Evolutionary conservation across 2,888 invertebrate species (phyloP), one percentile per base, ranked within the genome.

Genomic region (Drosophila anomelani): DNA sequence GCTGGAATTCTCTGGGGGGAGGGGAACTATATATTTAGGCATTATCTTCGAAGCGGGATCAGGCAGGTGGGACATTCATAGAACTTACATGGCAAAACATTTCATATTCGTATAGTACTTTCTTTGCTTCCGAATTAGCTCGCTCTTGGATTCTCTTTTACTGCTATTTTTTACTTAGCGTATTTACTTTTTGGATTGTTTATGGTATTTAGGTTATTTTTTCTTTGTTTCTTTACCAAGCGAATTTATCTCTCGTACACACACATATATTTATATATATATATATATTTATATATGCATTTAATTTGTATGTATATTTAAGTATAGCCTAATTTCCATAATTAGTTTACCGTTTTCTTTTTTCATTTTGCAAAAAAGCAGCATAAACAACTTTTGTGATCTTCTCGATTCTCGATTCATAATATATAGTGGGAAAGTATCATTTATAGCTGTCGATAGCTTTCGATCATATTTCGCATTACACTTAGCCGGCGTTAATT

Each of bases 31-130:
- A 53, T 46, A 63, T 62, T 49, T 67, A 38, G 67, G 54, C 69
- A 57, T 62, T 72, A 41, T 59, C 56, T 60, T 55, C 17, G 44
- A 66, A 66, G 64, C 64, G 66, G 64, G 66, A 13, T 74, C 57
- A 82, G 86, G 87, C 88, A 84, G 84, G 84, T 84, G 84, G 84
- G 84, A 84, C 74, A 75, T 86, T 86, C 84, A 84, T 86, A 77
- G 67, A 72, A 83, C 78, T 88, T 85, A 80, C 76, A 75, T 80
- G 73, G 75, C 73, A 73, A 73, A 75, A 73, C 67, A 67, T 75
- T 67, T 39, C 55, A 57, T 74, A 61, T 53, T 57, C 41, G 43
- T 66, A 66, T 75, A 49, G 41, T 29, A 34, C 41, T 64, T 43
- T 34, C 29, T 67, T 47, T 36, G 29, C 58, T 58, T 51, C 29